phyloP scores from a whole-genome alignment of 2,888 invertebrate species.

The Anorthoa munda region DNA sequence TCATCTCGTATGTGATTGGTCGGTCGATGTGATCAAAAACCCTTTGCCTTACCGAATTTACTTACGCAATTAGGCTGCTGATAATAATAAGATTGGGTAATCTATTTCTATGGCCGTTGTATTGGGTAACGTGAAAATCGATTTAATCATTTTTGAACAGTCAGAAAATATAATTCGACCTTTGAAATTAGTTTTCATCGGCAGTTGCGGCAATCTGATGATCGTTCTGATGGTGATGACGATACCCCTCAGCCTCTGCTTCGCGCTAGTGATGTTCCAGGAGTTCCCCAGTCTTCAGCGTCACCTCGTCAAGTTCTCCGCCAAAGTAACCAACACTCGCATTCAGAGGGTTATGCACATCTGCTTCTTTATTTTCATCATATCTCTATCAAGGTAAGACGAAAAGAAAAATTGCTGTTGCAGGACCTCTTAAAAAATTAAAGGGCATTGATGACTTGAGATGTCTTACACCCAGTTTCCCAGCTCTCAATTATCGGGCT shows the following conservation, averaged over 20 bases:
- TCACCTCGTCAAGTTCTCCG: conserved; percentile 93
- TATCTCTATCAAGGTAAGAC: conserved; percentile 91
- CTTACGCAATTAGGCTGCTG: too few relatives aligned
- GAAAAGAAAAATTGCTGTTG: background rate
- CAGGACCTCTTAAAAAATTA: background rate
- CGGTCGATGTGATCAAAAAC: too few relatives aligned
- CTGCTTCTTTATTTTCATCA: conserved; percentile 94
- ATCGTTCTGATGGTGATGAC: conserved; percentile 93
- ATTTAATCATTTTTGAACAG: too few relatives aligned
- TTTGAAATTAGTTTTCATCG: conserved; percentile 15
- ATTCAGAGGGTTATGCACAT: conserved; percentile 95
- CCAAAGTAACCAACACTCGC: conserved; percentile 92
- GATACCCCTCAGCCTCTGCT: conserved; percentile 92
- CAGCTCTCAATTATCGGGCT: too few relatives aligned
- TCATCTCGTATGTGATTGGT: too few relatives aligned
- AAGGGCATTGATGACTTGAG: background rate
- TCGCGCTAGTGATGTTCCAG: conserved; percentile 96
- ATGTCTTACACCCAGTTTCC: too few relatives aligned
- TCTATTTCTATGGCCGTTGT: too few relatives aligned
- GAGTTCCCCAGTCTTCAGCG: conserved; percentile 93
- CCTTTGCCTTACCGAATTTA: too few relatives aligned
- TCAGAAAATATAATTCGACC: too few relatives aligned
- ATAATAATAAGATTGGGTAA: too few relatives aligned
- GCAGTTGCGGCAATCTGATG: conserved; percentile 91
- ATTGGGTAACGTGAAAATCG: too few relatives aligned